Evolutionary conservation across 2,797 vertebrate species (phyloP).

Genomic region (Cossypha caffra): DNA sequence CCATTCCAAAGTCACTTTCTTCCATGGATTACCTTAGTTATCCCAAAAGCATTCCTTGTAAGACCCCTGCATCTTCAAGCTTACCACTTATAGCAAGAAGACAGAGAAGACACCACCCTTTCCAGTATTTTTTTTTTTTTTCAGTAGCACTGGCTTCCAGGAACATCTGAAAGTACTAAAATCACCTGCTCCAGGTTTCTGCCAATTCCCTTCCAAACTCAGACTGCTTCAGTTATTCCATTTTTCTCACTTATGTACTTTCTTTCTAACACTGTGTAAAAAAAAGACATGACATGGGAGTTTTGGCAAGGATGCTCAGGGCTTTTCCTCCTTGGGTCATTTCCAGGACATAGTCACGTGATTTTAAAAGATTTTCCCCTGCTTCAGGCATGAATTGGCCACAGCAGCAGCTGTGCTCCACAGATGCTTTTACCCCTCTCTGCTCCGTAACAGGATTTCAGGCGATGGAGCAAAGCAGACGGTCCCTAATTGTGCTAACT

Average conservation of each 20-base stretch:
- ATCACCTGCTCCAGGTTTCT: conserved; percentile 20
- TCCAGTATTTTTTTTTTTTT: background rate
- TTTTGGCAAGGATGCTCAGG: conserved; percentile 10
- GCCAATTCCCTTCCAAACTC: background rate
- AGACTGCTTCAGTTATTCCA: background rate
- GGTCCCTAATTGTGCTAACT: background rate
- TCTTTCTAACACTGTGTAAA: conserved; percentile 26
- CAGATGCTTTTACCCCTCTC: background rate
- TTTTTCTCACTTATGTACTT: conserved; percentile 11
- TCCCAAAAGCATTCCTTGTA: background rate
- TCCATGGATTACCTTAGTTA: background rate
- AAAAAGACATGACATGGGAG: background rate
- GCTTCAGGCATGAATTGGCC: background rate
- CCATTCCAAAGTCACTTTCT: background rate
- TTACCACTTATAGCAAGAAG: background rate
- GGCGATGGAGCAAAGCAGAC: background rate
- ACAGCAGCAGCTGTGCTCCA: background rate
- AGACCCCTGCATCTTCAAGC: background rate
- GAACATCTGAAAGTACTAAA: conserved; percentile 34
- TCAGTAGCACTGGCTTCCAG: background rate
- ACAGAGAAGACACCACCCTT: background rate
- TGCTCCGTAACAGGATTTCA: background rate
- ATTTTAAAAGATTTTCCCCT: background rate
- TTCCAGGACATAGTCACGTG: conserved; percentile 18
- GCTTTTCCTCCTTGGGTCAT: conserved; percentile 36